Evolutionary conservation across 2,113 vertebrate genomes (phyloP), one percentile per base, ranked within the genome.

Genomic region (Muntiacus reevesi): DNA sequence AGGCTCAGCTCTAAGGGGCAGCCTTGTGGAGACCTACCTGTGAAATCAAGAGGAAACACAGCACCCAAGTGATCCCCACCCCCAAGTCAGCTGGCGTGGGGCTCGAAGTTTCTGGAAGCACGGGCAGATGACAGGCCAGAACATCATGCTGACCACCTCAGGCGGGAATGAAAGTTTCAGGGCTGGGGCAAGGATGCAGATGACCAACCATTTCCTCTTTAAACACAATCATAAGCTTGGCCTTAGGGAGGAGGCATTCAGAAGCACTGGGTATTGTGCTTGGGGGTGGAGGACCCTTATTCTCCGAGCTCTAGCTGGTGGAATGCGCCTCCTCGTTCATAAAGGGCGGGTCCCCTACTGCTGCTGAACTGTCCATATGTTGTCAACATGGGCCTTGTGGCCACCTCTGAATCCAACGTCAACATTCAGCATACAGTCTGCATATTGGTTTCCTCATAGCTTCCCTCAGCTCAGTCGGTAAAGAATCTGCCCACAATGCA

Each of bases 251-350:
- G 40, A 21, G 36, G 52, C 50, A 1, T 10, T 13, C 9, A 43
- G 74, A 40, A 57, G 64, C 15, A 23, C 17, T 0, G 11, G 3
- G 50, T 11, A 2, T 12, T 0, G 17, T 30, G 7, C 54, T 55
- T 21, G 27, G 8, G 47, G 8, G 1, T 19, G 30, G 64, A 76
- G 50, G 40, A 36, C 2, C 30, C 62, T 1, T 0, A 9, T 33
- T 33, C 33, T 30, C 60, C 3, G 5, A 62, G 62, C 15, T 74
- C 30, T 17, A 15, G 16, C 23, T 21, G 9, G 54, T 5, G 21
- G n/a, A 40, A 36, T 0, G 2, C 0, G 2, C 23, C 9, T 57
- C 54, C 30, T n/a, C 2, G 0, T 3, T 25, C 11, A 15, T 0
- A 33, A 83, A 45, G 8, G n/a, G 12, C 0, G 1, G 23, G 25